Evolutionary conservation across 1,140 invertebrate genomes (phyloP).

Genomic region (Lethocerus indicus): DNA sequence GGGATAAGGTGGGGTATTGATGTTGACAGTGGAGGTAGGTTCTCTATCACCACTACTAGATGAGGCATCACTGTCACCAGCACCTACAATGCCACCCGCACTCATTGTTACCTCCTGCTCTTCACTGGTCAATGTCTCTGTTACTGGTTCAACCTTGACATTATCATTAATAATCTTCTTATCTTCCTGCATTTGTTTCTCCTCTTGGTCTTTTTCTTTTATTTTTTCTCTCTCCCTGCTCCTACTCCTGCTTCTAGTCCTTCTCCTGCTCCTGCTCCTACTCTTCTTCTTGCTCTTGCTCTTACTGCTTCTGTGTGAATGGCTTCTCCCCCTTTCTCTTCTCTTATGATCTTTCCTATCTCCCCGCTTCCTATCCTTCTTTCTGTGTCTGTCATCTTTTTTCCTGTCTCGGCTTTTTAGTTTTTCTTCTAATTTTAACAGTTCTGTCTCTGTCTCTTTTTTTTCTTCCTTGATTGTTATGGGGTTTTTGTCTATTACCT

Average conservation of each 20-base stretch:
- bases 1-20: conserved; percentile 34
- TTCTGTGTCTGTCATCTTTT: conserved; percentile 18
- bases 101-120: too few relatives aligned
- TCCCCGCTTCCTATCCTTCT: conserved; percentile 11
- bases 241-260: conserved; percentile 9
- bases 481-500: conserved; percentile 11
- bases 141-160: neutral
- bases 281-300: conserved; percentile 19
- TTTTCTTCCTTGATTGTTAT: conserved; percentile 21
- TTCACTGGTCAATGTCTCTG: too few relatives aligned
- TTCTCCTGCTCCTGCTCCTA: conserved; percentile 20
- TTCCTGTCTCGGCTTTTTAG: conserved; percentile 21
- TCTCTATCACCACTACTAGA: conserved; percentile 33
- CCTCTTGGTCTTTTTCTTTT: neutral
- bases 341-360: conserved; percentile 14
- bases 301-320: conserved; percentile 19
- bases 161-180: neutral
- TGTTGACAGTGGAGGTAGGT: conserved; percentile 37
- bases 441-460: conserved; percentile 19
- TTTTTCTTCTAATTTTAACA: conserved; percentile 18
- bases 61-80: conserved; percentile 1
- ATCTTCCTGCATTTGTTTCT: neutral
- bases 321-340: conserved; percentile 21
- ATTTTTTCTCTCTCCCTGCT: neutral
- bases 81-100: too few relatives aligned